Evolutionary conservation across 2,797 vertebrate species (phyloP).

Genomic region (Galago senegalensis): DNA sequence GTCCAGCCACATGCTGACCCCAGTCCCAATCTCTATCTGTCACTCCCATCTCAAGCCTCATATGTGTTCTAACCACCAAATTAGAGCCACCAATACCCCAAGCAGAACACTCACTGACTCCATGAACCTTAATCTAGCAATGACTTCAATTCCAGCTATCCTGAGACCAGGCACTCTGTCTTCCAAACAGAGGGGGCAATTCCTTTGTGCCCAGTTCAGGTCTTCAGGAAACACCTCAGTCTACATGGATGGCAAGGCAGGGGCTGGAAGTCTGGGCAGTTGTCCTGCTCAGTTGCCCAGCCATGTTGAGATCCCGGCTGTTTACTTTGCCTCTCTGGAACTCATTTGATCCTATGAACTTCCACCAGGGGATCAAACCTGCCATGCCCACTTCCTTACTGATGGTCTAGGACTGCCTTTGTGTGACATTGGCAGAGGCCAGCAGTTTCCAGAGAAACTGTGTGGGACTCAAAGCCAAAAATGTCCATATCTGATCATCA

Average conservation of each 20-base stretch:
- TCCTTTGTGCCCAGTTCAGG: neutral
- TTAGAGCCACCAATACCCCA: constrained; percentile 8
- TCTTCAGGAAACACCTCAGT: neutral
- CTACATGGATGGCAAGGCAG: neutral
- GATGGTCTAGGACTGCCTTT: neutral
- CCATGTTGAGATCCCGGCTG: neutral
- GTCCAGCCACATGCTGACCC: constrained; percentile 2
- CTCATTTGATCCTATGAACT: neutral
- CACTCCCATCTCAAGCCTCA: constrained; percentile 4
- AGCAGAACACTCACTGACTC: constrained; percentile 24
- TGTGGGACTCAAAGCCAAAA: neutral
- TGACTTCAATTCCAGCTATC: constrained; percentile 38
- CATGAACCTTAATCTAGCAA: constrained; percentile 57
- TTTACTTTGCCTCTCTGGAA: neutral
- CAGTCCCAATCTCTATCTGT: neutral
- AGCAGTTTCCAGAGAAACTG: neutral
- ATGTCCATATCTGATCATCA: neutral
- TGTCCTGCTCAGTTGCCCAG: constrained; percentile 8
- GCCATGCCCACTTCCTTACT: neutral
- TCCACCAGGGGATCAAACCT: neutral
- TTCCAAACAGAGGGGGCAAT: neutral
- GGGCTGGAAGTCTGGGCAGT: neutral
- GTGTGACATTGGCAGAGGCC: neutral
- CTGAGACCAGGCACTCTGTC: neutral
- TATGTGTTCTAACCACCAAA: neutral